Percentiles rank a stretch among this genome's conserved stretches.
Evolutionary conservation across 2,888 invertebrate species (phyloP).

Genomic region (Caenorhabditis sp.): DNA sequence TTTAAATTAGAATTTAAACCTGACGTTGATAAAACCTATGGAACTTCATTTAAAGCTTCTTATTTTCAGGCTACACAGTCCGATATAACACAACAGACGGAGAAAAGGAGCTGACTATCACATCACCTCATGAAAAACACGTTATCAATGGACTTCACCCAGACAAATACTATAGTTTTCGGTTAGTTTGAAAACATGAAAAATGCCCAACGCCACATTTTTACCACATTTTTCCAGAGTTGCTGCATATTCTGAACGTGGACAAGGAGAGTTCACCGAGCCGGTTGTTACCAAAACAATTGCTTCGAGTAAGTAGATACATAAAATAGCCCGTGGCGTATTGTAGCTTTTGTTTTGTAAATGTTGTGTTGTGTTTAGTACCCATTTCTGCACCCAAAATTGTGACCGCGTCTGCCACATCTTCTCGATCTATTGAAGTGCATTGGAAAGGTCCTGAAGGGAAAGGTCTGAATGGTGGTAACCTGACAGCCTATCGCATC

Average conservation of each 20-base stretch:
- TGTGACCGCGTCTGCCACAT: constrained; percentile 86
- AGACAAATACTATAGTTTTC: constrained; percentile 91
- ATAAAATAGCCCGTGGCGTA: no score
- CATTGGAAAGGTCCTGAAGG: constrained; percentile 91
- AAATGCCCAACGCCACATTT: no score
- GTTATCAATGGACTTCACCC: constrained; percentile 89
- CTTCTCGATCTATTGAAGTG: constrained; percentile 87
- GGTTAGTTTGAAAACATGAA: constrained; percentile 21
- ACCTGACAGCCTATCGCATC: constrained; percentile 38
- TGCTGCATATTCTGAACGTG: constrained; percentile 89
- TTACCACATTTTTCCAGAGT: constrained; percentile 86
- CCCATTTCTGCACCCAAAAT: constrained; percentile 95
- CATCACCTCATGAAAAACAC: constrained; percentile 67
- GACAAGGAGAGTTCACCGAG: constrained; percentile 93
- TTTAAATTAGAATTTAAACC: no score
- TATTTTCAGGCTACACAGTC: constrained; percentile 82
- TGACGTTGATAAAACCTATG: no score
- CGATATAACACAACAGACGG: constrained; percentile 82
- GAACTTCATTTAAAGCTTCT: no score
- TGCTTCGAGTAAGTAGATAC: constrained; percentile 59
- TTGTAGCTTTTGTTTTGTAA: no score
- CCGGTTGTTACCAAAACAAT: constrained; percentile 92
- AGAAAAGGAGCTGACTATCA: constrained; percentile 57
- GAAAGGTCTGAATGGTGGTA: constrained; percentile 84
- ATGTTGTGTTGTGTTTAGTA: constrained; percentile 76